phyloP scores from a whole-genome alignment of 2,888 invertebrate species.

The Ornithoptera alexandrae region DNA sequence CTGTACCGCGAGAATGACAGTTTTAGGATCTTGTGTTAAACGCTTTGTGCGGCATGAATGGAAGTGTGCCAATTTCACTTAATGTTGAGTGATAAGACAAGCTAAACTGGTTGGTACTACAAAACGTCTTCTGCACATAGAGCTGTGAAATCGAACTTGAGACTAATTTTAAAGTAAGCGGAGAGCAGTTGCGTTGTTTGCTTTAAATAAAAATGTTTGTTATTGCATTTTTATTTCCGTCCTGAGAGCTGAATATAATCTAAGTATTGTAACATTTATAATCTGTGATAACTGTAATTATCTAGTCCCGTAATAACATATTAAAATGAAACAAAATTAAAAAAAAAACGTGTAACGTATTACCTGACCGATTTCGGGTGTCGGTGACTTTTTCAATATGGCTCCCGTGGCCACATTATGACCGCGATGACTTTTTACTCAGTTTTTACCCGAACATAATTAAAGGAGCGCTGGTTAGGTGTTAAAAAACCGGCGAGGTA shows the following conservation, averaged over 20 bases:
- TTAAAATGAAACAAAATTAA: constrained; percentile 3
- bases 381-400: constrained; percentile 30
- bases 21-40: too few species aligned
- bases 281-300: neutral
- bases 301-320: neutral
- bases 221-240: too few species aligned
- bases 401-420: constrained; percentile 42
- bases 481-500: constrained; percentile 67
- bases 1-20: too few species aligned
- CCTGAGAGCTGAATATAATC: too few species aligned
- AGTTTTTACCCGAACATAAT: constrained; percentile 61
- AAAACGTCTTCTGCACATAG: too few species aligned
- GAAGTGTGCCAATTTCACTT: too few species aligned
- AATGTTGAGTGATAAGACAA: too few species aligned
- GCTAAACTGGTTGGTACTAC: too few species aligned
- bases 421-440: constrained; percentile 46
- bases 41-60: too few species aligned
- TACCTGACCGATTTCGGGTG: constrained; percentile 19
- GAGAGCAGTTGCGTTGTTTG: too few species aligned
- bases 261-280: neutral
- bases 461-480: constrained; percentile 68
- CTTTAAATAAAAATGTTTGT: neutral
- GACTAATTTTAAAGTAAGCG: too few species aligned
- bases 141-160: too few species aligned
- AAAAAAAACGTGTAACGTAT: constrained; percentile 12